phyloP scores from a whole-genome alignment of 2,113 vertebrate species.

The Falcunculus frontatus region DNA sequence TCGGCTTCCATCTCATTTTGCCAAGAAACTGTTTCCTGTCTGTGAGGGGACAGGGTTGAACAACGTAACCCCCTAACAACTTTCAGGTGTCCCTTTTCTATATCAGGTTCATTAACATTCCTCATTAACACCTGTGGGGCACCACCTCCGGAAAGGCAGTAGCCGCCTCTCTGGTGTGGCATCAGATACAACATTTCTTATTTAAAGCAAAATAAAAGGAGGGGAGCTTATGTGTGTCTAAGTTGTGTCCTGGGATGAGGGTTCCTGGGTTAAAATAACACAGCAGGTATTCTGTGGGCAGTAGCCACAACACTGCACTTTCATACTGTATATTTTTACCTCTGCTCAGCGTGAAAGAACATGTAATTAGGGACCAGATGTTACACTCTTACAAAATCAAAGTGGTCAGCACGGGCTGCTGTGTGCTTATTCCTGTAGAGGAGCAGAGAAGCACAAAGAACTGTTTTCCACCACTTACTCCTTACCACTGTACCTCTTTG shows the following conservation, averaged over 20 bases:
- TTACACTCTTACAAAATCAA: not conserved
- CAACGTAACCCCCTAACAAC: not conserved
- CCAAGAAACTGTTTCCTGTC: not conserved
- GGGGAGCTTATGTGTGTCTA: accelerated
- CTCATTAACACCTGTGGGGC: not conserved
- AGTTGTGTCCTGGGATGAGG: not conserved
- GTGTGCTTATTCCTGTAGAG: not conserved
- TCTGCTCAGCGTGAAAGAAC: not conserved
- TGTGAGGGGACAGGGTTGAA: not conserved
- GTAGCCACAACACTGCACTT: not conserved
- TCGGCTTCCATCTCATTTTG: accelerated
- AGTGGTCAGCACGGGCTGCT: not conserved
- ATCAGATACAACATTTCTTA: not conserved
- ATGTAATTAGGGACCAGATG: not conserved
- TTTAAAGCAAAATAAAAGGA: not conserved
- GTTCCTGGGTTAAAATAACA: not conserved
- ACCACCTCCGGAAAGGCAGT: accelerated
- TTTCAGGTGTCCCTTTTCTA: not conserved
- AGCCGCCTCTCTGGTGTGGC: not conserved
- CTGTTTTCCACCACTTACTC: not conserved
- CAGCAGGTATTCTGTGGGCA: not conserved
- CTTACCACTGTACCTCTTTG: not conserved
- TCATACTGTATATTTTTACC: not conserved
- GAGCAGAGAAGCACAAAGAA: not conserved
- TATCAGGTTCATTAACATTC: not conserved